phyloP scores from a whole-genome alignment of 2,888 invertebrate genomes.

The Cataglyphis livida region DNA sequence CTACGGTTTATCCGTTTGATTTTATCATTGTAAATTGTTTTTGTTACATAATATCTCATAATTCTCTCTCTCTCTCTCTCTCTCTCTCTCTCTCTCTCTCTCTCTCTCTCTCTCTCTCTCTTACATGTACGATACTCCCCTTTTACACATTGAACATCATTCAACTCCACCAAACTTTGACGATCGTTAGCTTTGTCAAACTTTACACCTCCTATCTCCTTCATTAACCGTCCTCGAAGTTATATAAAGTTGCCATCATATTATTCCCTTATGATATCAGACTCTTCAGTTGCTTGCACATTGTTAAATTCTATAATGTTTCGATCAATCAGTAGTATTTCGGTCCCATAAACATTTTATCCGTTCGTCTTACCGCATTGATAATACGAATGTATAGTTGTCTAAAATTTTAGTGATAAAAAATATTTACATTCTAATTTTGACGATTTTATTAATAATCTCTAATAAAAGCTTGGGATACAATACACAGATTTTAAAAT shows the following conservation, averaged over 20 bases:
- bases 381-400: background rate
- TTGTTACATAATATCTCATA: background rate
- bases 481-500: background rate
- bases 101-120: background rate
- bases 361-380: background rate
- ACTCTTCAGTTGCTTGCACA: conserved; percentile 4
- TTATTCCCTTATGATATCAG: conserved; percentile 32
- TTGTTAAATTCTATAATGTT: conserved; percentile 5
- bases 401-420: background rate
- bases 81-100: background rate
- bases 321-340: conserved; percentile 20
- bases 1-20: conserved; percentile 36
- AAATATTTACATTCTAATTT: background rate
- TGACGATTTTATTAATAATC: background rate
- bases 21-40: conserved; percentile 44
- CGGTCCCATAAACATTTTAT: background rate
- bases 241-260: conserved; percentile 47
- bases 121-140: conserved; percentile 6
- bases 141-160: conserved; percentile 46
- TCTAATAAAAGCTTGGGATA: background rate
- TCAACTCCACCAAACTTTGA: conserved; percentile 51
- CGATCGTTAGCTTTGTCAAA: conserved; percentile 55
- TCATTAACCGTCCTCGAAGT: conserved; percentile 49
- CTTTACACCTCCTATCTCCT: conserved; percentile 48
- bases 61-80: conserved; percentile 3